Evolutionary conservation across 2,113 vertebrate species (phyloP).

Genomic region (Herpailurus yagouaroundi): DNA sequence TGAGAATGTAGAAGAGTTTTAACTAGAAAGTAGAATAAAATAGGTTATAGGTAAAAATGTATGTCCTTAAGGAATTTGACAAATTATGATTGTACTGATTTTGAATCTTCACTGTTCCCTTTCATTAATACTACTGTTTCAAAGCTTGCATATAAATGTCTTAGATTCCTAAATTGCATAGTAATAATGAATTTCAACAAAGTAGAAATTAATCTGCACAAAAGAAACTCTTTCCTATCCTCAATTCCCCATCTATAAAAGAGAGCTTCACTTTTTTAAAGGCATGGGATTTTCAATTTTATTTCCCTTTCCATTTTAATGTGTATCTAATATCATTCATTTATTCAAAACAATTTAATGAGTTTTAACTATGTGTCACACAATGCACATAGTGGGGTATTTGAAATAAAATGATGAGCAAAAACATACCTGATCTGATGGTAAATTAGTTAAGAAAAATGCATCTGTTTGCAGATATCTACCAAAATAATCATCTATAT

Average conservation of each 20-base stretch:
- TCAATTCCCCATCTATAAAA: background rate
- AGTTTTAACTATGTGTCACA: conserved; percentile 13
- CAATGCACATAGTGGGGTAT: background rate
- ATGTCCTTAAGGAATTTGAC: background rate
- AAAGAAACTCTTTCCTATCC: background rate
- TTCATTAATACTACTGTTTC: background rate
- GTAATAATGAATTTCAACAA: background rate
- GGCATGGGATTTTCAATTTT: background rate
- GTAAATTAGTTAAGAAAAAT: conserved; percentile 30
- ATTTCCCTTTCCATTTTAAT: conserved; percentile 16
- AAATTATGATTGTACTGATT: background rate
- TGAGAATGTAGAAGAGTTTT: background rate
- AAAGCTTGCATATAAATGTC: background rate
- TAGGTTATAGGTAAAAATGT: background rate
- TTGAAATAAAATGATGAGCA: background rate
- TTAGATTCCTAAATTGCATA: background rate
- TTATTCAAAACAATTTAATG: conserved; percentile 58
- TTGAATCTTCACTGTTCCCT: background rate
- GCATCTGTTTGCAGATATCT: background rate
- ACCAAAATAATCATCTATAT: background rate
- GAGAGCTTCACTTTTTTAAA: conserved; percentile 49
- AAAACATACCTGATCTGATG: background rate
- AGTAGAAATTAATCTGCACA: background rate
- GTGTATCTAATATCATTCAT: conserved; percentile 49
- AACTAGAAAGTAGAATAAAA: conserved; percentile 15